Evolutionary conservation across 2,888 invertebrate genomes (phyloP), one percentile per base, ranked within the genome.

Genomic region (Leptinotarsa haldemani): DNA sequence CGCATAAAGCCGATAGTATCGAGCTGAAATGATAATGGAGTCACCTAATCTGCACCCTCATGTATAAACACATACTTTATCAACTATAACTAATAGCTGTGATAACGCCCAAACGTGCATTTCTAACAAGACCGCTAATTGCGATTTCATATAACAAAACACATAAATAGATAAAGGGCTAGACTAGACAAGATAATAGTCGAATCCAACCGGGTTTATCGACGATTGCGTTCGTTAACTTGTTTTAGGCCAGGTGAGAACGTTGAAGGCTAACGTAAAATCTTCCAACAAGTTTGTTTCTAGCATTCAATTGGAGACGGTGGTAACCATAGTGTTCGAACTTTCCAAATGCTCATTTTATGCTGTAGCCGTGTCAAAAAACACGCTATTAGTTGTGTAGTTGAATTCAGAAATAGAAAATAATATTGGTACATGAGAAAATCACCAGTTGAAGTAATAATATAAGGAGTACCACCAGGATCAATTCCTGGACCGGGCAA

Each of bases 141-240:
- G 30, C 61, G 25, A 61, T 61, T 61, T 40, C 61, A 30, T 40
- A 61, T 61, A 61, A 30, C 30, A 61, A 40, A 30, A 30, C 40
- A 61, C 61, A n/a, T 40, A 30, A 61, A 61, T 30, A 61, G 61
- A 61, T 61, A 61, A 30, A 61, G n/a, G 16, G 16, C 18, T 9
- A n/a, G 61, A 16, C n/a, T 61, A 61, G 30, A 61, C 61, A 3
- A 30, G 61, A 61, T 61, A 61, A 61, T 30, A 61, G 61, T 61
- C 2, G 61, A 40, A n/a, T 61, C 61, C n/a, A 2, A 61, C n/a
- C 9, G 1, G 40, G 25, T 40, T 61, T 61, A 61, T 40, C 61
- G 61, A 30, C 40, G 16, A 61, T 25, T 61, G 16, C 40, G 7
- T 4, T 61, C 4, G 18, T 30, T 30, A 30, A 30, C 7, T n/a